Percentiles rank a stretch among this genome's conserved stretches.
Evolutionary conservation across 2,113 vertebrate genomes (phyloP).

Genomic region (Centrocercus urophasianus): DNA sequence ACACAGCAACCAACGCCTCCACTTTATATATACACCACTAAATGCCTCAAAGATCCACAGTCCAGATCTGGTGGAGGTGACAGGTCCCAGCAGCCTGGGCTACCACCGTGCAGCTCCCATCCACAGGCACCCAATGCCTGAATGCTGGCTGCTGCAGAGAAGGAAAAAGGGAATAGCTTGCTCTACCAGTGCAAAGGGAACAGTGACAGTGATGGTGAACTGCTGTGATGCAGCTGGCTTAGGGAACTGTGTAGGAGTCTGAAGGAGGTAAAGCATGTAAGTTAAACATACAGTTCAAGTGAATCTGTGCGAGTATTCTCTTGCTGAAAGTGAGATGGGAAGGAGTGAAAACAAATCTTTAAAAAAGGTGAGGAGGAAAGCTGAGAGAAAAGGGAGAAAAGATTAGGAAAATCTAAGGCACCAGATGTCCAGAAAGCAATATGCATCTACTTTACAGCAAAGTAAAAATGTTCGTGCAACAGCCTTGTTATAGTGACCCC

Average conservation of each 20-base stretch:
- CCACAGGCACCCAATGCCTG: not conserved
- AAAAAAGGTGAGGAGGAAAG: not conserved
- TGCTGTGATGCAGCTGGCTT: not conserved
- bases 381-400: not conserved
- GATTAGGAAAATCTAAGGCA: not conserved
- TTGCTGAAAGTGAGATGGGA: not conserved
- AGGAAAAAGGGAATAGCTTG: not conserved
- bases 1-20: accelerated
- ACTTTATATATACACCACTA: not conserved
- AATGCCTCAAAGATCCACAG: accelerated
- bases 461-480: not conserved
- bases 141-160: not conserved
- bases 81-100: not conserved
- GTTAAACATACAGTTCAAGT: not conserved
- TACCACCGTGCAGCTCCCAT: not conserved
- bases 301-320: accelerated
- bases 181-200: not conserved
- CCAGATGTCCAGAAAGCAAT: not conserved
- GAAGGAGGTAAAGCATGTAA: not conserved
- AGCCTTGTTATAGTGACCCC: conserved; percentile 27
- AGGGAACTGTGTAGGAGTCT: not conserved
- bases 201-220: not conserved
- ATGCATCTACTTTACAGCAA: not conserved
- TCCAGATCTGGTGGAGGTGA: not conserved
- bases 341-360: not conserved